phyloP scores from a whole-genome alignment of 1,140 invertebrate species.

The Micrasema longulum region DNA sequence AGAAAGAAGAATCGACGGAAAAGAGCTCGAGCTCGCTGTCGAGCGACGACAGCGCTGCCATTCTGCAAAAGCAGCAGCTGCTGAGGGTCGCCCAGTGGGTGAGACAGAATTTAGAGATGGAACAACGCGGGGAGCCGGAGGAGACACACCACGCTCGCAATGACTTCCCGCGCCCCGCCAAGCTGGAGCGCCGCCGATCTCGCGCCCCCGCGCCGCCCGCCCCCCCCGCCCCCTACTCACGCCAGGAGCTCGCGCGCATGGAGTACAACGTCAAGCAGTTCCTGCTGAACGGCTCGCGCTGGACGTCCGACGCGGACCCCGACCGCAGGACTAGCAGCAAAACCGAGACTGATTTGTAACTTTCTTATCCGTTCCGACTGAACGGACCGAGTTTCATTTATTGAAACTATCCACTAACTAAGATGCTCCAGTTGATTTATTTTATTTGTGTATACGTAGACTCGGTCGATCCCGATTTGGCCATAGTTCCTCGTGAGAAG shows the following conservation, averaged over 20 bases:
- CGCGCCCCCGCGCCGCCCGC: neutral
- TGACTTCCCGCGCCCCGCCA: slow-evolving; percentile 51
- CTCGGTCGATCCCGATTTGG: too few species aligned
- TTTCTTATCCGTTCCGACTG: too few species aligned
- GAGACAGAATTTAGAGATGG: slow-evolving; percentile 69
- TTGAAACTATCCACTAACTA: neutral
- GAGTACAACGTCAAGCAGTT: slow-evolving; percentile 74
- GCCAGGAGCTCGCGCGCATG: slow-evolving; percentile 70
- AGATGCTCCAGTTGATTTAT: neutral
- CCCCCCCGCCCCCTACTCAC: slow-evolving; percentile 38
- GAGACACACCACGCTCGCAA: slow-evolving; percentile 51
- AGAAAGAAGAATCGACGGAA: slow-evolving; percentile 65
- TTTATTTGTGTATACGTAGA: neutral
- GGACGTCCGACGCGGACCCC: slow-evolving; percentile 61
- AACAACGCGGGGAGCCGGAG: slow-evolving; percentile 60
- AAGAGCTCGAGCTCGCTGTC: slow-evolving; percentile 67
- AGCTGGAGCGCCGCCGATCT: slow-evolving; percentile 43
- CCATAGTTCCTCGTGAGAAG: too few species aligned
- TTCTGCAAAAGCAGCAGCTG: slow-evolving; percentile 71
- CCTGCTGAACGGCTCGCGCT: slow-evolving; percentile 70
- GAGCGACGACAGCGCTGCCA: slow-evolving; percentile 66
- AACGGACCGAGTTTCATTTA: neutral
- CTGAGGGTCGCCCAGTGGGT: slow-evolving; percentile 78
- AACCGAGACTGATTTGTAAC: slow-evolving; percentile 66
- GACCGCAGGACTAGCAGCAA: slow-evolving; percentile 65